phyloP scores from a whole-genome alignment of 1,140 invertebrate genomes.

The Macrotrachela quadricornifera region DNA sequence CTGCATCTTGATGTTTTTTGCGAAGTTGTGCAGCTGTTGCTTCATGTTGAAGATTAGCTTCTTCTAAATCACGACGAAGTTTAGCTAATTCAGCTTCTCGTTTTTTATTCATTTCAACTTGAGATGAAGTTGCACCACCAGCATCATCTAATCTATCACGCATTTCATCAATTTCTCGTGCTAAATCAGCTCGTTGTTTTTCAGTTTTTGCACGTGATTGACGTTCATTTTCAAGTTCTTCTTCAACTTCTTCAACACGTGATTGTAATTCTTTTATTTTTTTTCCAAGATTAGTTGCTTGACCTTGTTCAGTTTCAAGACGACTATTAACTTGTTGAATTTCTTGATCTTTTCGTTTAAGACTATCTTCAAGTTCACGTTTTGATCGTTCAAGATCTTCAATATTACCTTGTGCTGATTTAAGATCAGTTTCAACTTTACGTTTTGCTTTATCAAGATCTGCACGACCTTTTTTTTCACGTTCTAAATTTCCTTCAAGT shows the following conservation, averaged over 20 bases:
- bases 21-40: constrained; percentile 72
- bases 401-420: constrained; percentile 90
- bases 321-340: constrained; percentile 75
- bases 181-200: constrained; percentile 83
- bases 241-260: constrained; percentile 82
- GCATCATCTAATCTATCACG: constrained; percentile 90
- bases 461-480: constrained; percentile 89
- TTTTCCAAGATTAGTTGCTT: constrained; percentile 80
- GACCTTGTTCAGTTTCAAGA: constrained; percentile 86
- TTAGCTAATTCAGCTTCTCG: constrained; percentile 93
- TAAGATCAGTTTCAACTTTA: constrained; percentile 79
- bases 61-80: constrained; percentile 86
- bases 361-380: constrained; percentile 76
- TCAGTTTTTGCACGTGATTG: constrained; percentile 63
- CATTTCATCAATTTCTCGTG: constrained; percentile 85
- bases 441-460: constrained; percentile 92
- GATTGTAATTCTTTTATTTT: constrained; percentile 78
- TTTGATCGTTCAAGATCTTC: constrained; percentile 89
- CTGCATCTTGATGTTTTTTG: constrained; percentile 98
- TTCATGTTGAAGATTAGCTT: constrained; percentile 93
- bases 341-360: constrained; percentile 68
- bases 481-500: constrained; percentile 82
- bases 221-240: constrained; percentile 86
- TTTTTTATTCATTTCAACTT: constrained; percentile 98
- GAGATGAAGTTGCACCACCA: constrained; percentile 90